These are phyloP conservation scores for Felis catus DNA, from an alignment of 2,113 vertebrate genomes.

Conservation along the genomic window F.catus_Fca126_mat1.0 CM031413.1:93615501-93616000, in stretches of 20 bases:
- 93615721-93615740: no score
- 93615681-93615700: neutral
- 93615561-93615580: neutral
- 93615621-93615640: neutral
- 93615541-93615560: neutral
- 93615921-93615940: neutral
- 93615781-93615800: neutral
- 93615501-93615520: neutral
- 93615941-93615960: neutral
- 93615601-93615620: neutral
- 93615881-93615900: neutral
- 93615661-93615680: neutral
- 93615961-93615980: neutral
- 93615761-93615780: neutral
- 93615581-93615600: neutral
- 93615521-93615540: neutral
- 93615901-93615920: slow-evolving; percentile 27
- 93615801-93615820: neutral
- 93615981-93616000: slow-evolving; percentile 32
- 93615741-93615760: neutral
- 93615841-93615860: slow-evolving; percentile 18
- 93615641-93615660: neutral
- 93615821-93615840: neutral
- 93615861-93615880: neutral
- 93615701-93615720: neutral